phyloP scores from a whole-genome alignment of 2,113 vertebrate genomes.

The Antigone vipio region DNA sequence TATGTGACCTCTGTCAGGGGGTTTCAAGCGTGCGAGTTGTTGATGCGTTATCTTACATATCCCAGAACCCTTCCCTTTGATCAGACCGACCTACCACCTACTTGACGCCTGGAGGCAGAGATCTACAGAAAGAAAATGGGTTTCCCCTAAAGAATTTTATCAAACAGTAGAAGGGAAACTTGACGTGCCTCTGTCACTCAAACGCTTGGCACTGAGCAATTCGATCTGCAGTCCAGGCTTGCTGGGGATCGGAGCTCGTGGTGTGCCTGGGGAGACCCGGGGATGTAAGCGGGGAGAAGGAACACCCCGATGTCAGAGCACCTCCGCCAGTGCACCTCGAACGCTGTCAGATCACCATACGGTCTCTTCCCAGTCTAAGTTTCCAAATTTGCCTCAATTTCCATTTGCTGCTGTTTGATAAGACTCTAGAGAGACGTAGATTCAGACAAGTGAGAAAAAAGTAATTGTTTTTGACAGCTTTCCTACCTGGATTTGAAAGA shows the following conservation, averaged over 20 bases:
- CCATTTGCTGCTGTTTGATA: not conserved
- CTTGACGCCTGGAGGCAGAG: not conserved
- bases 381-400: not conserved
- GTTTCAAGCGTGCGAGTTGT: not conserved
- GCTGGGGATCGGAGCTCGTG: fast-evolving
- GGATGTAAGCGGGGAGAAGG: not conserved
- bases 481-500: not conserved
- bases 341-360: fast-evolving
- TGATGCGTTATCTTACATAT: not conserved
- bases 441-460: not conserved
- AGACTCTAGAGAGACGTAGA: not conserved
- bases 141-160: not conserved
- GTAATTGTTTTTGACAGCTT: not conserved
- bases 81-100: not conserved
- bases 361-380: not conserved
- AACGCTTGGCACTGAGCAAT: not conserved
- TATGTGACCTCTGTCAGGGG: not conserved
- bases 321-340: not conserved
- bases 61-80: not conserved
- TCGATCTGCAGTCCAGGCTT: not conserved
- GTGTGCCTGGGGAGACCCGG: not conserved
- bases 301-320: not conserved
- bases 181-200: not conserved
- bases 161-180: not conserved
- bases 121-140: not conserved